Percentiles rank a stretch among this genome's conserved stretches.
phyloP scores from a whole-genome alignment of 2,113 vertebrate species.

The Grammomys dolichurus region DNA sequence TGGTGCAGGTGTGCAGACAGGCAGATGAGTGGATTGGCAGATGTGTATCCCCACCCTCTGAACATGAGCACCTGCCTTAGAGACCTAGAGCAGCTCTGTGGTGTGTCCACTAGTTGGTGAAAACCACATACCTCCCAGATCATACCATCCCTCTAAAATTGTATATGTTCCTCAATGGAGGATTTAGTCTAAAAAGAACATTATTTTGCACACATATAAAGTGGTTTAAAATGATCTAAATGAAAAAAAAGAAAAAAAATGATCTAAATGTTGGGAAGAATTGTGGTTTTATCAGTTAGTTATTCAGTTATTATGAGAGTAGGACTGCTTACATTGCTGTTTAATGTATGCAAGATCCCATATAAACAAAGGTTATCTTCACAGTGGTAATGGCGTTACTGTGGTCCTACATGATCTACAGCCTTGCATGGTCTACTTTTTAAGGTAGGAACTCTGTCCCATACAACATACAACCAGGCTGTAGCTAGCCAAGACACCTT shows the following conservation, averaged over 20 bases:
- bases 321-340: slow-evolving; percentile 11
- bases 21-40: background rate
- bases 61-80: background rate
- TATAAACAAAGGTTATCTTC: slow-evolving; percentile 58
- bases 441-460: slow-evolving; percentile 85
- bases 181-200: background rate
- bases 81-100: background rate
- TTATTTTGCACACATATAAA: background rate
- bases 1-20: background rate
- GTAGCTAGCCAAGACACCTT: background rate
- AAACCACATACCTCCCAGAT: background rate
- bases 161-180: no score
- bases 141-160: background rate
- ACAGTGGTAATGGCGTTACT: slow-evolving; percentile 87
- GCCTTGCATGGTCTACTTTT: slow-evolving; percentile 88
- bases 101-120: background rate
- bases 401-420: slow-evolving; percentile 88
- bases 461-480: background rate
- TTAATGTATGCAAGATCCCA: slow-evolving; percentile 48
- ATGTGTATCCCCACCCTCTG: background rate
- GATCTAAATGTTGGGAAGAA: background rate
- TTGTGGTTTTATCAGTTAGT: background rate
- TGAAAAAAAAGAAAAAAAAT: background rate
- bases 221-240: background rate
- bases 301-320: background rate